Base-by-base conservation (phyloP, 2,888 invertebrate genomes). In the Troides aeacus region DNA sequence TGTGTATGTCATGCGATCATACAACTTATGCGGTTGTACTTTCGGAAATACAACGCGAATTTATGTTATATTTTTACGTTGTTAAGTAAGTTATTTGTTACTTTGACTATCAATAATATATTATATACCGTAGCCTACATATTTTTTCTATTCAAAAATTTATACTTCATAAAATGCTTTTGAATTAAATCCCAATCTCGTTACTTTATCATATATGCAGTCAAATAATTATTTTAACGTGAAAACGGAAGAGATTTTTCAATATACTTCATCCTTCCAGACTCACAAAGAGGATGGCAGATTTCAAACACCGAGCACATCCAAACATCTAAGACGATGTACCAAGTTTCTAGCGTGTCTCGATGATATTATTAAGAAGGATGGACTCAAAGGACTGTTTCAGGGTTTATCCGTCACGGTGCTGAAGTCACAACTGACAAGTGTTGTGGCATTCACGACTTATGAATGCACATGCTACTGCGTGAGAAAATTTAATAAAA, bases 371-470 rank as follows among this genome's bases (percentile, higher is more conserved):
- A 76, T 84, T 42, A 74, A 75, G 62, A 70, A 72, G 0, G 88
- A 88, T 5, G 92, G 92, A 0, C 0, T 86, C 0, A 17, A 8
- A 1, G 92, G 92, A 0, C 76, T 90, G 0, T 92, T 78, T 71
- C 75, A 84, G 23, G 92, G 92, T 0, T 86, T 86, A 83, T 74
- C 77, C 1, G 81, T 91, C 12, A 89, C 91, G 0, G 75, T 89
- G 0, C 81, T 79, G 68, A 92, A 92, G 65, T 83, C 92, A 0
- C 89, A 90, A 58, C 1, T 89, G 1, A 84, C 87, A 1, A 90
- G 86, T 65, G 69, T 92, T 0, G 74, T 86, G 0, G 83, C 87
- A 0, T 92, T 87, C 71, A 88, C 89, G 0, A 79, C 84, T 0
- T 92, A 92, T 68, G 92, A 92, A 72, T 76, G 88, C 0, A 62